Evolutionary conservation across 1,140 invertebrate species (phyloP).

Genomic region (Zaprionus gabonicus): DNA sequence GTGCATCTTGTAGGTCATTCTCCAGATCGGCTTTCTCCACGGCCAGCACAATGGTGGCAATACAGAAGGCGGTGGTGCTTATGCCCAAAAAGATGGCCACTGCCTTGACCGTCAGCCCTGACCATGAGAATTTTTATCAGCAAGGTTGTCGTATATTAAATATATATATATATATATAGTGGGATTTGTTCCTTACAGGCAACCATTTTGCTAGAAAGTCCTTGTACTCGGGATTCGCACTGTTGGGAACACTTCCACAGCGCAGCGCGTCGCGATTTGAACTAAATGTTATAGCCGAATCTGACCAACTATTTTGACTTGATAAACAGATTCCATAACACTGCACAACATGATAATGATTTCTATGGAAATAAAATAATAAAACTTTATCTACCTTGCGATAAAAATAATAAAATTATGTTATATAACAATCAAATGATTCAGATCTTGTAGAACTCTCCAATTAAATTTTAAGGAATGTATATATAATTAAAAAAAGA

Average conservation of each 20-base stretch:
- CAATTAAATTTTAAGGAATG: neutral
- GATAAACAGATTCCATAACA: constrained; percentile 48
- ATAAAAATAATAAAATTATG: neutral
- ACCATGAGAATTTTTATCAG: neutral
- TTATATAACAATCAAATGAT: neutral
- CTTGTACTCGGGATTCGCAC: constrained; percentile 35
- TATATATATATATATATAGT: neutral
- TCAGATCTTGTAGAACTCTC: too few relatives aligned
- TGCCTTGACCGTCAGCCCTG: constrained; percentile 73
- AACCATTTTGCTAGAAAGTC: constrained; percentile 54
- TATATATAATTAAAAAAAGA: neutral
- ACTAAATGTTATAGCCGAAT: constrained; percentile 58
- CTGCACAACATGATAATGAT: constrained; percentile 31
- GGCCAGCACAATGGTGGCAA: constrained; percentile 84
- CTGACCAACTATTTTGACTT: constrained; percentile 68
- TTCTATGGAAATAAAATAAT: neutral
- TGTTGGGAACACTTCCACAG: constrained; percentile 49
- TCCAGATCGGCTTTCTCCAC: constrained; percentile 75
- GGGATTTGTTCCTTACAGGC: constrained; percentile 50
- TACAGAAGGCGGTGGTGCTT: constrained; percentile 81
- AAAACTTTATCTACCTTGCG: neutral
- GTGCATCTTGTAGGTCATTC: constrained; percentile 73
- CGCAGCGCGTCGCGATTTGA: constrained; percentile 40
- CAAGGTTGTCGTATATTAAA: neutral
- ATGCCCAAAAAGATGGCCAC: constrained; percentile 74